These are phyloP conservation scores for Scaeva pyrastri DNA, from an alignment of 2,888 invertebrate species.

Conservation along the genomic window DNA sequence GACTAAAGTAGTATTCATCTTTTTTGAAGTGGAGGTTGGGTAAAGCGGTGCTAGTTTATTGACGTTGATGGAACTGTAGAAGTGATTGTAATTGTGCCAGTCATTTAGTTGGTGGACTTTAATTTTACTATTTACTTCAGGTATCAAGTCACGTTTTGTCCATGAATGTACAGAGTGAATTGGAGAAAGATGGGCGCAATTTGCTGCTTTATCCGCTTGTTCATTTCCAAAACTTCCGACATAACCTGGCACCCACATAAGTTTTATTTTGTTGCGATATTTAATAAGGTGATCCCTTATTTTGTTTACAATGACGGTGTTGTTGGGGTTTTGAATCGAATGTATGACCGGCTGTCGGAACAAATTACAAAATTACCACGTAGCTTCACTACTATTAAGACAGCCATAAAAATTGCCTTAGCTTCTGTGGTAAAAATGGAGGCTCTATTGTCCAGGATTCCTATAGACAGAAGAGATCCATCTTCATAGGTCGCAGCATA, in stretches of 20 bases:
- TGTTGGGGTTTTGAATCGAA: not conserved
- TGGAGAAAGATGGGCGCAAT: not conserved
- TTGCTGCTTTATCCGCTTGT: not conserved
- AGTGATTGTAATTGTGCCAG: not conserved
- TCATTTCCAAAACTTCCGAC: not conserved
- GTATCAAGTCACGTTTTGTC: not conserved
- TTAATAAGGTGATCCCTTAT: not conserved
- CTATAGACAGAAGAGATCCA: not conserved
- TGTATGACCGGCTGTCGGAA: too few relatives aligned
- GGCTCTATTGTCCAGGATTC: not conserved
- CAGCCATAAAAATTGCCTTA: too few relatives aligned
- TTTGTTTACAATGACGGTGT: not conserved
- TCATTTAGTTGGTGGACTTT: not conserved
- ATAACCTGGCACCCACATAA: not conserved
- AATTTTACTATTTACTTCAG: not conserved
- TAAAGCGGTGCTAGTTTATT: not conserved
- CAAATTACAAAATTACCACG: not conserved
- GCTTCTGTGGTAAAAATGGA: too few relatives aligned
- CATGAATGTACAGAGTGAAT: not conserved
- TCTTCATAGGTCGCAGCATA: not conserved
- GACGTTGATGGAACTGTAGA: not conserved
- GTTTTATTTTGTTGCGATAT: not conserved
- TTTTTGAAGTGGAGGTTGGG: not conserved
- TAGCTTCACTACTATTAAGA: not conserved
- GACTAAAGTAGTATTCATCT: not conserved